Evolutionary conservation across 2,797 vertebrate species (phyloP), one percentile per base, ranked within the genome.

Genomic region (Channa striata): DNA sequence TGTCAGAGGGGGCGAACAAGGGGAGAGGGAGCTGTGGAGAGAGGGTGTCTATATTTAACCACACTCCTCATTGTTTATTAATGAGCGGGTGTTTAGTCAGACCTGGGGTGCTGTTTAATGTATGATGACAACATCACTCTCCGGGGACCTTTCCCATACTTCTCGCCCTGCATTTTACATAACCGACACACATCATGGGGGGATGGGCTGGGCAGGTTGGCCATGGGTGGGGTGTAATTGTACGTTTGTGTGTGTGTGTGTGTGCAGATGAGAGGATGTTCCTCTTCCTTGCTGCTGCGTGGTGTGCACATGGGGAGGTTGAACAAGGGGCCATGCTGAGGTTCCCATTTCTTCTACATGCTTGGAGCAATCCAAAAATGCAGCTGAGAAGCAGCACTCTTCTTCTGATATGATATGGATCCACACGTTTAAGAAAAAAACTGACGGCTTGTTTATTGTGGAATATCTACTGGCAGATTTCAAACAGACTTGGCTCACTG

Each of bases 51-150:
- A 92, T 92, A 91, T 93, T 92, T 92, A 93, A 88, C 90, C 77
- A 19, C 79, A 80, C 68, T 83, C 52, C 75, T 92, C 87, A 89
- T 93, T 90, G 83, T 89, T 92, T 93, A 93, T 94, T 93, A 93
- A 93, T 89, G 87, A 89, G 82, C 81, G 74, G 86, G 88, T 93
- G 91, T 94, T 94, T 93, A 93, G 91, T 91, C 89, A 88, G 91
- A 93, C 91, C 89, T 69, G 79, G 75, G 91, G 91, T 92, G 86
- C 90, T 93, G 83, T 94, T 95, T 91, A 91, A 92, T 94, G 92
- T 91, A 93, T 92, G 87, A 93, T 92, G 90, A 92, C 91, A 93
- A 87, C 78, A 83, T 83, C 44, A 78, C 87, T 92, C 88, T 84
- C 89, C 36, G 25, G 90, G 83, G 91, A 87, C 85, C 81, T 87